Percentiles rank a stretch among this genome's conserved stretches.
phyloP scores from a whole-genome alignment of 2,888 invertebrate genomes.

The Willowsia nigromaculata region DNA sequence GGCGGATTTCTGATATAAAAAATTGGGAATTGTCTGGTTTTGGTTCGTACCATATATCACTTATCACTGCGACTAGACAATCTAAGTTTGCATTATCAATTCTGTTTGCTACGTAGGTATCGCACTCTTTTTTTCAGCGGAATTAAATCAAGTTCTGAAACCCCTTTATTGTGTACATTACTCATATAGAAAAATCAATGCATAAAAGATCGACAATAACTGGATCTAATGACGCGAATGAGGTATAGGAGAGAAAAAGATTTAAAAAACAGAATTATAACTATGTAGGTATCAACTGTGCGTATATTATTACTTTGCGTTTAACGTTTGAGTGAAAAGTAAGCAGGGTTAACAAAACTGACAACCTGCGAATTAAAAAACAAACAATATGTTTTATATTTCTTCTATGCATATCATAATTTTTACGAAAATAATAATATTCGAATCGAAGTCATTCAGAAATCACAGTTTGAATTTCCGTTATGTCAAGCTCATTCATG shows the following conservation, averaged over 20 bases:
- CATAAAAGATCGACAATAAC: slow-evolving; percentile 63
- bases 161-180: background rate
- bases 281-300: background rate
- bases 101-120: background rate
- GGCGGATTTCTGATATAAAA: slow-evolving; percentile 61
- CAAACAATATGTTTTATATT: background rate
- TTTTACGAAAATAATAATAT: background rate
- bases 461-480: slow-evolving; percentile 38
- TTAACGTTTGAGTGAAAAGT: slow-evolving; percentile 13
- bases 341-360: slow-evolving; percentile 3
- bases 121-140: slow-evolving; percentile 21
- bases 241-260: background rate
- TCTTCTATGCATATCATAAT: background rate
- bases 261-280: background rate
- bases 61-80: background rate
- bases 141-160: slow-evolving; percentile 28
- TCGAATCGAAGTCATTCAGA: background rate
- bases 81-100: background rate
- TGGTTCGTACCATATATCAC: slow-evolving; percentile 26
- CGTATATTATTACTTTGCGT: background rate
- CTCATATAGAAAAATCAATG: background rate
- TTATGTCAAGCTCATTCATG: slow-evolving; percentile 47
- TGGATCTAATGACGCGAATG: slow-evolving; percentile 70
- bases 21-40: slow-evolving; percentile 31
- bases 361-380: slow-evolving; percentile 16